These are phyloP conservation scores for Octopus bimaculoides DNA, from an alignment of 1,140 invertebrate genomes.

Conservation along the genomic window DNA sequence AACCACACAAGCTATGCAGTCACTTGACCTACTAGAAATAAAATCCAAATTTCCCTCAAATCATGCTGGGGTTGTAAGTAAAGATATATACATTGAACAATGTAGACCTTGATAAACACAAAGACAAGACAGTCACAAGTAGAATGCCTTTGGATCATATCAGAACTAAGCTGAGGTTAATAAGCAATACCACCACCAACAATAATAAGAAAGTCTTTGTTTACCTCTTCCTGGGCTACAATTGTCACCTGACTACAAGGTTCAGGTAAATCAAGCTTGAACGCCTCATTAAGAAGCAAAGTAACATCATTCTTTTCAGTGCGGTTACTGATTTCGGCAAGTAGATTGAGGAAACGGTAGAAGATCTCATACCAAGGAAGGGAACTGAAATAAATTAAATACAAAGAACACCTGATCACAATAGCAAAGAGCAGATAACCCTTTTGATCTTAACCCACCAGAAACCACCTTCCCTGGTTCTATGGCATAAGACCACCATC, in stretches of 20 bases:
- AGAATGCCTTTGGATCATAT: too few relatives aligned
- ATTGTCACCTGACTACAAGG: slow-evolving; percentile 40
- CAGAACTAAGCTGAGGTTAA: too few relatives aligned
- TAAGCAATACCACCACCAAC: not conserved
- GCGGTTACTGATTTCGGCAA: slow-evolving; percentile 63
- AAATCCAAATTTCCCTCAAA: too few relatives aligned
- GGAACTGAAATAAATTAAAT: slow-evolving; percentile 65
- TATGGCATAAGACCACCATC: too few relatives aligned
- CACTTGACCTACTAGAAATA: too few relatives aligned
- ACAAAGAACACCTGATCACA: not conserved
- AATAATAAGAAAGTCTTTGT: not conserved
- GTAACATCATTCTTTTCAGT: slow-evolving; percentile 59
- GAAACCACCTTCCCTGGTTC: too few relatives aligned
- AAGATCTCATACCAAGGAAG: slow-evolving; percentile 95
- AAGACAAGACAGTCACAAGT: too few relatives aligned
- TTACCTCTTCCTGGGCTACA: slow-evolving; percentile 41
- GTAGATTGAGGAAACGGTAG: slow-evolving; percentile 71
- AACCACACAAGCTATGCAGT: too few relatives aligned
- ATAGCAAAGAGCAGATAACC: not conserved
- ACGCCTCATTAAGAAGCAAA: slow-evolving; percentile 68
- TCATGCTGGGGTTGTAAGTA: too few relatives aligned
- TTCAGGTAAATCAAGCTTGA: slow-evolving; percentile 65
- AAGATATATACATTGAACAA: too few relatives aligned
- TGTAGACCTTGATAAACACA: too few relatives aligned
- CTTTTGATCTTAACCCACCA: not conserved